phyloP scores from a whole-genome alignment of 2,888 invertebrate genomes.

The Tuta absoluta region DNA sequence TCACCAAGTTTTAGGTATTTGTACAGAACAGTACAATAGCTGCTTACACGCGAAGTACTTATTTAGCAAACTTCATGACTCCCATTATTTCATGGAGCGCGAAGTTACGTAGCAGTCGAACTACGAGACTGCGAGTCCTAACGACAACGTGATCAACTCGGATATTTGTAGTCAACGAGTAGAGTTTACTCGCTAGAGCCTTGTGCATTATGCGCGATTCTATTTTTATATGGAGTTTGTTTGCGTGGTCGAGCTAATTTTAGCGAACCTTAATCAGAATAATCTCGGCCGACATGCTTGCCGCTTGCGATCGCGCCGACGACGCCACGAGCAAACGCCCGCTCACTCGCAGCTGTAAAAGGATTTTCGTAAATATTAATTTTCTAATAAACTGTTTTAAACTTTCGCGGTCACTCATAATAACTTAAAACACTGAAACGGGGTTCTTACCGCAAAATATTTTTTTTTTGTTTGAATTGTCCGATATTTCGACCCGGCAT shows the following conservation, averaged over 20 bases:
- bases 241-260: slow-evolving; percentile 67
- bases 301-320: slow-evolving; percentile 7
- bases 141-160: background rate
- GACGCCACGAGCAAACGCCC: background rate
- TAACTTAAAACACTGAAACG: too few species aligned
- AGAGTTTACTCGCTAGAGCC: slow-evolving; percentile 35
- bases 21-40: background rate
- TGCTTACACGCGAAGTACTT: background rate
- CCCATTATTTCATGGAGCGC: background rate
- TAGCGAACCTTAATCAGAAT: slow-evolving; percentile 67
- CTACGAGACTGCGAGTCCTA: background rate
- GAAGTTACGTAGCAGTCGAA: background rate
- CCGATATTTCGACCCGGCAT: too few species aligned
- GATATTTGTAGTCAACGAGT: slow-evolving; percentile 16
- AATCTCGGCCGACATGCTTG: slow-evolving; percentile 54
- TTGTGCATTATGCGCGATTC: slow-evolving; percentile 60
- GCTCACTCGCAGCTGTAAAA: background rate
- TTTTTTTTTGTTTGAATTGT: too few species aligned
- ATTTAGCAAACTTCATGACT: slow-evolving; percentile 1
- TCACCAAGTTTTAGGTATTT: too few species aligned
- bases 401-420: too few species aligned
- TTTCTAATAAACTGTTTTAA: too few species aligned
- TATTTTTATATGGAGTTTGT: slow-evolving; percentile 67
- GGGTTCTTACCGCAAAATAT: too few species aligned
- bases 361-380: background rate